phyloP scores from a whole-genome alignment of 1,140 invertebrate genomes.

The Zaprionus capensis region DNA sequence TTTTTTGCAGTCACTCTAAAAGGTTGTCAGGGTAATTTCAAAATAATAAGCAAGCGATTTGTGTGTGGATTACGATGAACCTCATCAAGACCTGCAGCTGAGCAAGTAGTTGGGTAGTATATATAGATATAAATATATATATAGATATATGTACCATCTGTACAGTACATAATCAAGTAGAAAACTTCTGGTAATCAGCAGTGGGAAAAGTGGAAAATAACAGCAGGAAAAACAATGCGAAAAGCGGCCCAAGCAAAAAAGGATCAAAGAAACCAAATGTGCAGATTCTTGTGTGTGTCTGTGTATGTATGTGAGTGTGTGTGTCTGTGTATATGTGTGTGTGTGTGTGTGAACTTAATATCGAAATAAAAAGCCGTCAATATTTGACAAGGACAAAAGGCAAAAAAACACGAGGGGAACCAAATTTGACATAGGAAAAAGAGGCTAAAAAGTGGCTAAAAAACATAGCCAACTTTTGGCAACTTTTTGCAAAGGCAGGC shows the following conservation, averaged over 20 bases:
- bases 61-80: not conserved
- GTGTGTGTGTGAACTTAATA: conserved; percentile 41
- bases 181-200: conserved; percentile 45
- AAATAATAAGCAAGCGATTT: not conserved
- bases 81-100: not conserved
- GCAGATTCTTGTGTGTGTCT: conserved; percentile 22
- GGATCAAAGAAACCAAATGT: conserved; percentile 15
- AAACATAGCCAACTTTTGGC: conserved; percentile 47
- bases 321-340: conserved; percentile 3
- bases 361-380: conserved; percentile 56
- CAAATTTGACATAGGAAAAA: conserved; percentile 44
- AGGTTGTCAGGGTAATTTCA: not conserved
- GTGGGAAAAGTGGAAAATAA: not conserved
- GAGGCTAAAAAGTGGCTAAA: conserved; percentile 20
- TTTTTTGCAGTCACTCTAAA: not conserved
- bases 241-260: conserved; percentile 10
- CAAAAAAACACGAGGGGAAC: conserved; percentile 13
- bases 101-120: not conserved
- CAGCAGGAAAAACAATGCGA: not conserved
- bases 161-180: conserved; percentile 1
- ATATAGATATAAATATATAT: not conserved
- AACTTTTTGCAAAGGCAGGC: conserved; percentile 34
- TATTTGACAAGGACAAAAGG: conserved; percentile 38
- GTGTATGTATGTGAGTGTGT: conserved; percentile 10
- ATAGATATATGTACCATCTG: not conserved